Evolutionary conservation across 2,888 invertebrate genomes (phyloP), one percentile per base, ranked within the genome.

Genomic region (Congeria kusceri): DNA sequence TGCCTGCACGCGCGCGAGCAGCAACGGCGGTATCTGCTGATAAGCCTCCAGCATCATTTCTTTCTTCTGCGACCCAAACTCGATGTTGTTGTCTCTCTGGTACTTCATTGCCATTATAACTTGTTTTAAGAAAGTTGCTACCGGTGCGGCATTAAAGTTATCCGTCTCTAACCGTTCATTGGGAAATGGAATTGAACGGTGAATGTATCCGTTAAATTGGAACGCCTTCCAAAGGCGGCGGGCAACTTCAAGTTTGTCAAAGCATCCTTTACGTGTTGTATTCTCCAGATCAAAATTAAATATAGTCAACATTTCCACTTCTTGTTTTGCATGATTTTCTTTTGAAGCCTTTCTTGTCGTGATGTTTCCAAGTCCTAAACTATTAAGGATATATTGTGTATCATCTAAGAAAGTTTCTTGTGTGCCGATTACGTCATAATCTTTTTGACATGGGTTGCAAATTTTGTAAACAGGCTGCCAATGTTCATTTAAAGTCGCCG

Each of bases 171-270:
- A 49, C 18, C 32, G 15, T 27, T 28, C 1, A 20, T 46, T 4
- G 23, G 81, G 66, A 57, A 73, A 69, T n/a, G 46, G 11, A n/a
- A 44, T 25, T 7, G 59, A 46, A n/a, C 32, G 47, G 23, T 80
- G 73, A n/a, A 86, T 73, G 61, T 86, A 84, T 1, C 86, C 86
- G 61, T 82, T 84, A n/a, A 71, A 63, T 64, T 84, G 81, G n/a
- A 86, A 86, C 0, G 74, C 71, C n/a, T 49, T 56, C 82, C 83
- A 82, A n/a, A 86, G 49, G 11, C 80, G 62, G 20, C 66, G 27
- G 3, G 78, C 78, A 2, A 86, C 64, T 15, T 74, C 69, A 15
- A 68, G 18, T 28, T 28, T 59, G 11, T 76, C 67, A 58, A 74
- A 77, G 57, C 86, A 86, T 4, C 57, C 66, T 18, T 70, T 13